Conservation (phyloP, 1,140 invertebrate genomes). For the Eufriesea mexicana region DNA sequence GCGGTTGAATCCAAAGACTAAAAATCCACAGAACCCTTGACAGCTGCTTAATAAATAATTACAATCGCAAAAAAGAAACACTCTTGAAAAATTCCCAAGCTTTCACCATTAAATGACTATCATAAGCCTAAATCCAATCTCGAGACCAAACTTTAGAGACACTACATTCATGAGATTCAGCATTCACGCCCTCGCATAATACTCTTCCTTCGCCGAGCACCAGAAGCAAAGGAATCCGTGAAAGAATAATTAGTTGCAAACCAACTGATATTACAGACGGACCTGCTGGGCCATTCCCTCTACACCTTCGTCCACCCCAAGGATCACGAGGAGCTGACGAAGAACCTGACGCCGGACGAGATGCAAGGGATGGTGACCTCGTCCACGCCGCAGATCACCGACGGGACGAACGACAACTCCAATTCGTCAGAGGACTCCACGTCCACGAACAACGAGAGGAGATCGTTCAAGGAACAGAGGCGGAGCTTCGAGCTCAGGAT, state of each 20-base stretch:
- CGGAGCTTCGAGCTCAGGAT: slow-evolving; percentile 85
- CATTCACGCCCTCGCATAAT: too few relatives aligned
- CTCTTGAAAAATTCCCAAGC: too few relatives aligned
- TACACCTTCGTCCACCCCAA: slow-evolving; percentile 90
- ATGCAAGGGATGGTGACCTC: slow-evolving; percentile 69
- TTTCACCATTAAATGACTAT: too few relatives aligned
- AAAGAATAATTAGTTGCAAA: neutral
- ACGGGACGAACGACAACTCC: slow-evolving; percentile 76
- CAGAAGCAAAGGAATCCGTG: too few relatives aligned
- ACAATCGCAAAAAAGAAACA: too few relatives aligned
- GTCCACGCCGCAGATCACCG: slow-evolving; percentile 68
- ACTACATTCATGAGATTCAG: too few relatives aligned
- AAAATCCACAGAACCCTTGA: too few relatives aligned
- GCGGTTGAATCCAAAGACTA: too few relatives aligned
- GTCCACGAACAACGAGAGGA: slow-evolving; percentile 71
- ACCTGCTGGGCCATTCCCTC: slow-evolving; percentile 92
- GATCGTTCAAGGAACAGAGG: slow-evolving; percentile 74
- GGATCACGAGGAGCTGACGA: slow-evolving; percentile 88
- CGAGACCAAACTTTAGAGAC: too few relatives aligned
- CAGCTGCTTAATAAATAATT: too few relatives aligned
- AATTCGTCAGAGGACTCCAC: slow-evolving; percentile 75
- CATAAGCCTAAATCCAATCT: too few relatives aligned
- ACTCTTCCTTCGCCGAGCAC: too few relatives aligned
- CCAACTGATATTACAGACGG: slow-evolving; percentile 84
- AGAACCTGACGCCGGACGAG: slow-evolving; percentile 85